These are phyloP conservation scores for Cricetomys ansorgei DNA, from an alignment of 2,113 vertebrate species.

Conservation along the genomic window DNA sequence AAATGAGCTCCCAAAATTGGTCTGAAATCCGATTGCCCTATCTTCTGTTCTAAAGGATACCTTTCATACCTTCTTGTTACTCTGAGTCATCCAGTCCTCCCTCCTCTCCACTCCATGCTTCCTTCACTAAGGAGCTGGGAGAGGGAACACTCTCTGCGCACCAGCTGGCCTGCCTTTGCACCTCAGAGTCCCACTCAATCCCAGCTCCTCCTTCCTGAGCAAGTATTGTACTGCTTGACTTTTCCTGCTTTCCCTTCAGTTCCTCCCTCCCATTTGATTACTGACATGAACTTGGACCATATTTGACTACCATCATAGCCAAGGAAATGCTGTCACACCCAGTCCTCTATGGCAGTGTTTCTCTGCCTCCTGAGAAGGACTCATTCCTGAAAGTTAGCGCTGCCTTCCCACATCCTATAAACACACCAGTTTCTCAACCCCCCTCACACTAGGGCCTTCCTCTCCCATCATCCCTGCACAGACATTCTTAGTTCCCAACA, in stretches of 20 bases:
- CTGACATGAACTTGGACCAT: no score
- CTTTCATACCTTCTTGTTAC: neutral
- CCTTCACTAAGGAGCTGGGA: neutral
- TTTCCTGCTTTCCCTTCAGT: neutral
- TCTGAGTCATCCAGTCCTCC: neutral
- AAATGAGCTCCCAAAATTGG: neutral
- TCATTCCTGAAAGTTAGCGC: neutral
- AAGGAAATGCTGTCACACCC: neutral
- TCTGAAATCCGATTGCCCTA: neutral
- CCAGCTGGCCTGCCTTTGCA: neutral
- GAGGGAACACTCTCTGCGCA: rapidly evolving
- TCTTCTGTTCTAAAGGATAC: neutral
- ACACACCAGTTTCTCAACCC: rapidly evolving
- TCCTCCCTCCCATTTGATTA: neutral
- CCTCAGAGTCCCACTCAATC: neutral
- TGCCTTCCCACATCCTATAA: neutral
- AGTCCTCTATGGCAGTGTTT: neutral
- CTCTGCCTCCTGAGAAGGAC: neutral
- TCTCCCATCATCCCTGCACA: no score
- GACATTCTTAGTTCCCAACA: no score
- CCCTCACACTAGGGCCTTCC: neutral
- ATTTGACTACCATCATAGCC: neutral
- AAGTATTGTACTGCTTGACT: neutral
- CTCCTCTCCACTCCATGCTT: no score
- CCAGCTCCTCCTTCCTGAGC: rapidly evolving